These are phyloP conservation scores for Tigriopus japonicus DNA, from an alignment of 1,140 invertebrate genomes.

Conservation along the genomic window DNA sequence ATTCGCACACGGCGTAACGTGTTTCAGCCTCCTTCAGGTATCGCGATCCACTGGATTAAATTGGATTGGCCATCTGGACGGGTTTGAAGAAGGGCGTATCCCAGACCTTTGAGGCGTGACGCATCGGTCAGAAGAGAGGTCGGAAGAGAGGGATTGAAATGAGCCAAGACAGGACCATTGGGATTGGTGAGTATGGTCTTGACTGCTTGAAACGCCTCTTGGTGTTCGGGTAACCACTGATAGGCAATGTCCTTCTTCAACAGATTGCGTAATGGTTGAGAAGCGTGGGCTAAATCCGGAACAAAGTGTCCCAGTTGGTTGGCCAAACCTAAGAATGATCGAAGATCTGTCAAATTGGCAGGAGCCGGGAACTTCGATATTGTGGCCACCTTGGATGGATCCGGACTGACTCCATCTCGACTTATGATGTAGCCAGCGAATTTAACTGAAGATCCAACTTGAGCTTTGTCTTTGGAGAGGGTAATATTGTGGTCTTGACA, in stretches of 20 bases:
- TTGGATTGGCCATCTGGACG: background rate
- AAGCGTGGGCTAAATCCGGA: background rate
- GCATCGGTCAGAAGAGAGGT: background rate
- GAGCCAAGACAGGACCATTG: conserved; percentile 3
- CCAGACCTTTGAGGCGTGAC: conserved; percentile 11
- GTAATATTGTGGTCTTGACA: conserved; percentile 19
- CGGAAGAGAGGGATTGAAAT: background rate
- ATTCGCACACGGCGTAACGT: conserved; percentile 15
- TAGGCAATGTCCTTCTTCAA: background rate
- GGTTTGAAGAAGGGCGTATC: conserved; percentile 10
- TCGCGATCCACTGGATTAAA: conserved; percentile 10
- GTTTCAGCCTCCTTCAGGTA: conserved; percentile 19
- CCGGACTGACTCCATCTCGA: conserved; percentile 8
- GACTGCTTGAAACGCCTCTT: background rate
- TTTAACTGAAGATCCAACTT: conserved; percentile 18
- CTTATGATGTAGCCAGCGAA: conserved; percentile 19
- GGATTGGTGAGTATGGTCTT: background rate
- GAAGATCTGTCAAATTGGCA: conserved; percentile 12
- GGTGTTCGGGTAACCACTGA: background rate
- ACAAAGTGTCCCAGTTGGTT: conserved; percentile 14
- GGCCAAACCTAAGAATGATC: conserved; percentile 9
- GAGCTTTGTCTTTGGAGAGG: conserved; percentile 20
- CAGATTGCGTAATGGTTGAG: background rate
- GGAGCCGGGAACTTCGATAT: conserved; percentile 13
- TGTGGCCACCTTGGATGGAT: conserved; percentile 9